Evolutionary conservation across 1,140 invertebrate genomes (phyloP), one percentile per base, ranked within the genome.

Genomic region (Papilio xuthus): DNA sequence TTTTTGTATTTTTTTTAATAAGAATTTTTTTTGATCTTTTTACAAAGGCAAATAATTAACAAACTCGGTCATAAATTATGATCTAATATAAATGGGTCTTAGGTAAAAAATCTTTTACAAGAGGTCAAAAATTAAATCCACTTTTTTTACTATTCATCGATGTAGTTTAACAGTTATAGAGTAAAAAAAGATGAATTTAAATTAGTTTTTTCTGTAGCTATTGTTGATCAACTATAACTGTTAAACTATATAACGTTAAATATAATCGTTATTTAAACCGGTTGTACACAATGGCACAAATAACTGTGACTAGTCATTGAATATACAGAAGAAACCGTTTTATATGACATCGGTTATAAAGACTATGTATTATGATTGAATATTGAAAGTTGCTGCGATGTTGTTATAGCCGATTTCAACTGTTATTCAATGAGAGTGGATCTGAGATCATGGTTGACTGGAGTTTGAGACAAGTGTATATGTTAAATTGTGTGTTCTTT

Each of bases 401-500:
- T 53, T 20, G 50, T 20, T n/a, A 8, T 53, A 53, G 8, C 50
- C 50, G 18, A 18, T 53, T 53, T 53, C 18, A 9, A 20, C 8
- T 53, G 18, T 53, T 20, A 7, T 53, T 47, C 50, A 53, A 53
- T 53, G 50, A 20, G 18, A n/a, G 50, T 53, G 50, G 50, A 76
- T 56, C n/a, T 76, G 74, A 76, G 74, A 76, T 76, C 74, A 76
- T 44, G 32, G 15, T 42, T 76, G 74, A 76, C 74, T 76, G 74
- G 50, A 60, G 20, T 32, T 60, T 18, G 47, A 53, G 50, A 6
- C 0, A 32, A 76, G 32, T 67, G 12, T 32, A 6, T 63, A 15
- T 63, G n/a, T 42, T n/a, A 63, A 76, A 18, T 37, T 75, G 50
- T 63, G 6, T 47, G 32, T 53, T 32, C 32, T 75, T 37, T 20